Evolutionary conservation across 2,888 invertebrate genomes (phyloP).

Genomic region (Cryptus armator): DNA sequence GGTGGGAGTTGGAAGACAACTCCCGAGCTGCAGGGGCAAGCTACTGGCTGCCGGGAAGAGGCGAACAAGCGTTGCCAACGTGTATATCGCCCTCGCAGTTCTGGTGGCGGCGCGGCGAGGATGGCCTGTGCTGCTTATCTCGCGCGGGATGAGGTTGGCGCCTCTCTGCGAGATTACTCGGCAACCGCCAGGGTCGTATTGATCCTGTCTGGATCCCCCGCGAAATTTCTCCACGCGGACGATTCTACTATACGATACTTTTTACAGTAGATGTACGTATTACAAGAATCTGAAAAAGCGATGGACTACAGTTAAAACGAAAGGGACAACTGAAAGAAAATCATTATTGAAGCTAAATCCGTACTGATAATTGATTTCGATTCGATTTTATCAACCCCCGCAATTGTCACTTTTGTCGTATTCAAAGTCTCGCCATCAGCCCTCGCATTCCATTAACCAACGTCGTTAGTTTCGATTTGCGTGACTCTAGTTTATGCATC

Average conservation of each 20-base stretch:
- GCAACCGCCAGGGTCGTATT: constrained; percentile 70
- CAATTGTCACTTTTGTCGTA: not conserved
- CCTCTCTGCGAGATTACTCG: constrained; percentile 65
- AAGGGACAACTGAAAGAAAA: not conserved
- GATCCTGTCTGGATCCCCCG: constrained; percentile 73
- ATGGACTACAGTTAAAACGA: not conserved
- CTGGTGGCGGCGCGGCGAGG: constrained; percentile 32
- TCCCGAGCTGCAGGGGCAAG: constrained; percentile 33
- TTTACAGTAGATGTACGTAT: not conserved
- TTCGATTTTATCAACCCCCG: not conserved
- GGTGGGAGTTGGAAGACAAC: constrained; percentile 13
- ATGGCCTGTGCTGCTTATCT: constrained; percentile 57
- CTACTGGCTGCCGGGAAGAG: constrained; percentile 43
- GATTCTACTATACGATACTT: not conserved
- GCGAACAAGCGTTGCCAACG: constrained; percentile 46
- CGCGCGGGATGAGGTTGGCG: constrained; percentile 67
- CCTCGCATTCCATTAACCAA: constrained; percentile 19
- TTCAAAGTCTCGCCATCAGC: not conserved
- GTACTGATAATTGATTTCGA: not conserved
- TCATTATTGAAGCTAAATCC: not conserved
- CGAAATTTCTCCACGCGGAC: constrained; percentile 55
- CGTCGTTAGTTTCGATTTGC: constrained; percentile 51
- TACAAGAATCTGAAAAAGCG: not conserved
- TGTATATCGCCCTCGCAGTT: constrained; percentile 32
- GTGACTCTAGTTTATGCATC: constrained; percentile 1